Conservation (phyloP, 1,140 invertebrate species). For the Trinorchestia longiramus region DNA sequence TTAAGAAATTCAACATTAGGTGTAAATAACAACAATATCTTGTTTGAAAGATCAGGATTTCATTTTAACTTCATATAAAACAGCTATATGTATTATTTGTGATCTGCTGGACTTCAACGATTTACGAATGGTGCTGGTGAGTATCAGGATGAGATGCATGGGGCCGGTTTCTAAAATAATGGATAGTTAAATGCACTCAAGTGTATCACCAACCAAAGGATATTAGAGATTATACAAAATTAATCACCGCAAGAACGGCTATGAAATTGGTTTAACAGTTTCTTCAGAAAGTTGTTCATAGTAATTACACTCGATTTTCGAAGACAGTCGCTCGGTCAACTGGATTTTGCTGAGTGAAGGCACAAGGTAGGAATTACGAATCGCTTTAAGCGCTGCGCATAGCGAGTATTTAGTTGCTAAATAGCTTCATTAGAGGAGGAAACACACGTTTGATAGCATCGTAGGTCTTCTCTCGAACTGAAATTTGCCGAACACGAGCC, state of each 20-base stretch:
- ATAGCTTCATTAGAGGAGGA: constrained; percentile 39
- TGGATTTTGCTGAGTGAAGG: neutral
- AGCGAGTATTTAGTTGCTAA: constrained; percentile 38
- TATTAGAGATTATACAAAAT: neutral
- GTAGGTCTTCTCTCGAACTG: neutral
- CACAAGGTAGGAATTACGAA: constrained; percentile 29
- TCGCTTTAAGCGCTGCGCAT: neutral
- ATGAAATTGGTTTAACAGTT: neutral
- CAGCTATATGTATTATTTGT: neutral
- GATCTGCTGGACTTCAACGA: neutral
- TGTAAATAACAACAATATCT: neutral
- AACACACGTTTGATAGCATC: constrained; percentile 40
- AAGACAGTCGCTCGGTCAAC: neutral
- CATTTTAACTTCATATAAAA: neutral
- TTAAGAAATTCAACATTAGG: neutral
- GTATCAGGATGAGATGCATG: neutral
- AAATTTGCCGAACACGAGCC: constrained; percentile 23
- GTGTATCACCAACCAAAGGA: neutral
- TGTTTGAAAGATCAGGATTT: neutral
- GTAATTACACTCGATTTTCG: neutral
- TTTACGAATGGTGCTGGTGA: neutral
- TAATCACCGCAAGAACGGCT: neutral
- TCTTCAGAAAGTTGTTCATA: neutral
- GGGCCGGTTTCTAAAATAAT: neutral
- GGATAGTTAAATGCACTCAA: constrained; percentile 8